These are phyloP conservation scores for Parotocinclus haroldoi DNA, from an alignment of 2,797 vertebrate species.

Conservation along the genomic window DNA sequence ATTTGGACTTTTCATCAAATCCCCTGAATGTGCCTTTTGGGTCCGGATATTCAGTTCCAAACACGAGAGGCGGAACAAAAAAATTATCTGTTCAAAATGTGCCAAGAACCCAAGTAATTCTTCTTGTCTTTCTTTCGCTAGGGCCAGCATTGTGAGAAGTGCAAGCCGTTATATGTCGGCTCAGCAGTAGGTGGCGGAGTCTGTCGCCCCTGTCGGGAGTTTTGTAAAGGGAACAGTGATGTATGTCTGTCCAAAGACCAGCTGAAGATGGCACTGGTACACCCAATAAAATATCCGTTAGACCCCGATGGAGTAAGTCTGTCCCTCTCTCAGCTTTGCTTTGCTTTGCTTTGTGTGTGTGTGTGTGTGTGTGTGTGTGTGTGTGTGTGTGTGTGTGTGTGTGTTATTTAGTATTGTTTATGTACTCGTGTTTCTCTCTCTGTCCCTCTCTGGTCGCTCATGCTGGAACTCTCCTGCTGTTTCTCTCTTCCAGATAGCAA, in stretches of 20 bases:
- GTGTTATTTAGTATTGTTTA: too few relatives aligned
- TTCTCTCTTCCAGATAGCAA: conserved; percentile 69
- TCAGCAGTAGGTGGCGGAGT: conserved; percentile 81
- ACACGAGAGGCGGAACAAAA: too few relatives aligned
- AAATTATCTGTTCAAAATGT: too few relatives aligned
- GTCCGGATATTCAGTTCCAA: too few relatives aligned
- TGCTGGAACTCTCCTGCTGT: background rate
- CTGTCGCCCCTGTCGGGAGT: conserved; percentile 83
- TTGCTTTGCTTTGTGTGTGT: conserved; percentile 2
- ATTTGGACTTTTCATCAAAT: too few relatives aligned
- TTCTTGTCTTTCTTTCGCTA: conserved; percentile 40
- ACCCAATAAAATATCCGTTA: conserved; percentile 72
- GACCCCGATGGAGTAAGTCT: conserved; percentile 69
- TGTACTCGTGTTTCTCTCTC: too few relatives aligned
- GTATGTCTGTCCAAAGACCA: conserved; percentile 84
- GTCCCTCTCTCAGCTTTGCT: background rate
- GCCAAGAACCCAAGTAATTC: background rate
- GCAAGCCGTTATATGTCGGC: conserved; percentile 87
- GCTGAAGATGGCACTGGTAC: conserved; percentile 71
- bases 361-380: too few relatives aligned
- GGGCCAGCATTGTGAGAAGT: conserved; percentile 89
- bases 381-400: too few relatives aligned
- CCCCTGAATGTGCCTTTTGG: too few relatives aligned
- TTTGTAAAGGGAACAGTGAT: conserved; percentile 84
- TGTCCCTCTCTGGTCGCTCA: too few relatives aligned